These are phyloP conservation scores for Synanthedon andrenaeformis DNA, from an alignment of 2,888 invertebrate species.

Conservation along the genomic window DNA sequence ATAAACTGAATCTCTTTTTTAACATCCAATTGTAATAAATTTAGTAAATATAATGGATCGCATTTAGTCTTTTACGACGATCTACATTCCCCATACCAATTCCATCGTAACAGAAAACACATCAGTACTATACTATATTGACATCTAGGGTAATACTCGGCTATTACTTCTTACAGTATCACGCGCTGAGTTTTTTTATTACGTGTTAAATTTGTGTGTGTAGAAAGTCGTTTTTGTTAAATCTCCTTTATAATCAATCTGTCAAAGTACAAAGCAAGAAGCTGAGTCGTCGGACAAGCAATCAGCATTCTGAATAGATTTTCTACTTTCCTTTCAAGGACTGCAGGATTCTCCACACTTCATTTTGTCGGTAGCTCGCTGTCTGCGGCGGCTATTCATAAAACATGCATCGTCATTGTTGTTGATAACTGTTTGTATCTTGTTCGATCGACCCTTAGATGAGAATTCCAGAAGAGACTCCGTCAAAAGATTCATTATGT, in stretches of 20 bases:
- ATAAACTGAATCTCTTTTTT: too few species aligned
- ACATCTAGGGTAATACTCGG: too few species aligned
- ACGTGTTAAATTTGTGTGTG: too few species aligned
- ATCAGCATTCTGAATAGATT: conserved; percentile 53
- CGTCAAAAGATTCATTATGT: conserved; percentile 52
- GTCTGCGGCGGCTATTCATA: conserved; percentile 29
- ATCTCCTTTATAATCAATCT: conserved; percentile 17
- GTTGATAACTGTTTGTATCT: conserved; percentile 59
- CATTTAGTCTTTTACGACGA: too few species aligned
- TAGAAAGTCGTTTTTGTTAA: background rate
- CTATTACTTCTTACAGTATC: too few species aligned
- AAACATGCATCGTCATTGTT: conserved; percentile 52
- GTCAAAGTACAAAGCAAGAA: conserved; percentile 26
- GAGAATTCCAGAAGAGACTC: conserved; percentile 45
- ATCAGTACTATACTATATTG: too few species aligned
- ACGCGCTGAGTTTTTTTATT: too few species aligned
- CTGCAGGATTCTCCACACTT: conserved; percentile 55
- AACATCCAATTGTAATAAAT: too few species aligned
- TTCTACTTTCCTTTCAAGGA: conserved; percentile 38
- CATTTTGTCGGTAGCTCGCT: conserved; percentile 48
- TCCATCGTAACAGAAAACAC: too few species aligned
- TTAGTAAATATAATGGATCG: too few species aligned
- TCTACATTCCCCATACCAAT: too few species aligned
- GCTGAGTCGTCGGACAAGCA: conserved; percentile 28
- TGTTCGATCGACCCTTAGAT: conserved; percentile 36